Conservation (phyloP, 2,888 invertebrate species). For the Epirrita christyi region DNA sequence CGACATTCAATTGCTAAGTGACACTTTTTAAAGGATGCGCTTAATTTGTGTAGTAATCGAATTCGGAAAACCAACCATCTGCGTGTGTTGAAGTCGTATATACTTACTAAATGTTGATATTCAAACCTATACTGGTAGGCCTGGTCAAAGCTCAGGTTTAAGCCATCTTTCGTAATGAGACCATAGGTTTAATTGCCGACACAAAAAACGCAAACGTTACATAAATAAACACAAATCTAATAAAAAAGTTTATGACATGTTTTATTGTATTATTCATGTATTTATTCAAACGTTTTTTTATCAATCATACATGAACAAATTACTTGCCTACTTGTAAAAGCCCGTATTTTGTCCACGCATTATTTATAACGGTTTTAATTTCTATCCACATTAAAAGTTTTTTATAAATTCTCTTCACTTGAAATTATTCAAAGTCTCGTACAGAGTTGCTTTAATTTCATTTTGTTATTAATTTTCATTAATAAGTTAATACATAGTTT, state of each 20-base stretch:
- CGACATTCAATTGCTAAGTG: no score
- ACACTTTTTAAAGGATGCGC: no score
- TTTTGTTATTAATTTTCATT: not conserved
- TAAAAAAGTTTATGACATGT: not conserved
- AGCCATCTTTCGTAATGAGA: no score
- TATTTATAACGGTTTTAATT: conserved; percentile 41
- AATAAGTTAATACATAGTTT: no score
- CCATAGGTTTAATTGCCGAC: no score
- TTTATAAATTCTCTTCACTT: conserved; percentile 5
- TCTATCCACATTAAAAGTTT: not conserved
- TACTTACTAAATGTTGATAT: no score
- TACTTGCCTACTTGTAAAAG: conserved; percentile 10
- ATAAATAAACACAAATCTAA: not conserved
- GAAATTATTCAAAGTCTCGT: not conserved
- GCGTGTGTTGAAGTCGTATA: no score
- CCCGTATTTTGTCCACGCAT: conserved; percentile 34
- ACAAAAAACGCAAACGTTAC: no score
- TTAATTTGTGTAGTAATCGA: no score
- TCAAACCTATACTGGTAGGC: no score
- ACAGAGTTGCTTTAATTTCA: not conserved
- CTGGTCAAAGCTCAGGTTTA: no score
- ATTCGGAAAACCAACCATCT: no score
- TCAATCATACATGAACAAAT: conserved; percentile 19
- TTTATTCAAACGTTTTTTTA: not conserved
- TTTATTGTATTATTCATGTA: not conserved